Conservation (phyloP, 2,797 vertebrate species). For the Loriculus beryllinus region DNA sequence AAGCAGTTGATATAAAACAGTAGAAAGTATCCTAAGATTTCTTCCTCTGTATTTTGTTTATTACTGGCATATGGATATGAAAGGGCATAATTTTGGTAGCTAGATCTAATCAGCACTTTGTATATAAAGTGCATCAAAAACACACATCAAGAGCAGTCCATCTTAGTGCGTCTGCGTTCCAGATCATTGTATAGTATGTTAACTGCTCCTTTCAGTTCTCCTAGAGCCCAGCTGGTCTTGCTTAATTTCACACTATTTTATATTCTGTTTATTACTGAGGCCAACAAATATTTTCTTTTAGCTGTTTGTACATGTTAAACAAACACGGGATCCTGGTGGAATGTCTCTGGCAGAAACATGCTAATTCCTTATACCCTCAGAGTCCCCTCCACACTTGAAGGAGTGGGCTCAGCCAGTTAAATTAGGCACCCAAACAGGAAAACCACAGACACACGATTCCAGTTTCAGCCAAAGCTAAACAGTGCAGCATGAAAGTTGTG, state of each 20-base stretch:
- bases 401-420: slow-evolving; percentile 37
- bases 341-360: slow-evolving; percentile 61
- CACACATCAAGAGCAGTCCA: slow-evolving; percentile 25
- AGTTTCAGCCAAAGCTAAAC: slow-evolving; percentile 34
- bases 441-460: slow-evolving; percentile 58
- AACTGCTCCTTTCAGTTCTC: slow-evolving; percentile 31
- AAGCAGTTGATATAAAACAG: neutral
- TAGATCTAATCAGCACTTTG: slow-evolving; percentile 59
- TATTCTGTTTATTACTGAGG: slow-evolving; percentile 69
- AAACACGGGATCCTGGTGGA: slow-evolving; percentile 50
- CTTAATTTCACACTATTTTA: slow-evolving; percentile 66
- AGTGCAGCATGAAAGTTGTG: slow-evolving; percentile 8
- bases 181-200: neutral
- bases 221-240: slow-evolving; percentile 59
- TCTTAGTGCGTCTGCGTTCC: slow-evolving; percentile 21
- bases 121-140: slow-evolving; percentile 27
- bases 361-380: slow-evolving; percentile 40
- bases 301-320: slow-evolving; percentile 67
- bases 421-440: slow-evolving; percentile 68
- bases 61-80: slow-evolving; percentile 40
- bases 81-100: slow-evolving; percentile 53
- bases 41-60: slow-evolving; percentile 37
- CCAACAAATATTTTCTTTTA: slow-evolving; percentile 68
- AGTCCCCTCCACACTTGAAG: slow-evolving; percentile 46
- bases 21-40: neutral